These are phyloP conservation scores for Charaxes varanes DNA, from an alignment of 1,140 invertebrate species.

Conservation along the genomic window DNA sequence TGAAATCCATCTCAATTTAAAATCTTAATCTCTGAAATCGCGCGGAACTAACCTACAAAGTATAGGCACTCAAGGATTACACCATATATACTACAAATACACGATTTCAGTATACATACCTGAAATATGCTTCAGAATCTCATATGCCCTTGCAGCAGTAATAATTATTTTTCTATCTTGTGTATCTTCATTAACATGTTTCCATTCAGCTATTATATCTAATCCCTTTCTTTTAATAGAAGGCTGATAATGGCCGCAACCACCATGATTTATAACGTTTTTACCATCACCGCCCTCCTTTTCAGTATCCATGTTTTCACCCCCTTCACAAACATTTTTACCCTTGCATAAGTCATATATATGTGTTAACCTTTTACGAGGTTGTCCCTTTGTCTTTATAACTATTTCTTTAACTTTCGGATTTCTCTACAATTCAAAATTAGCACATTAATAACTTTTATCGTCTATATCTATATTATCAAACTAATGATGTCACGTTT, in stretches of 20 bases:
- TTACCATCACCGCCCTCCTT: conserved; percentile 83
- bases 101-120: conserved; percentile 58
- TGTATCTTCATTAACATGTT: conserved; percentile 97
- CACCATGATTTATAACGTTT: conserved; percentile 89
- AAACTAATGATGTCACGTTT: too few relatives aligned
- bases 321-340: conserved; percentile 98
- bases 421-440: conserved; percentile 79
- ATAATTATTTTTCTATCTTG: conserved; percentile 96
- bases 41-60: too few relatives aligned
- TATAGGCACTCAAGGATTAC: too few relatives aligned
- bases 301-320: conserved; percentile 95
- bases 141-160: conserved; percentile 95
- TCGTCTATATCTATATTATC: too few relatives aligned
- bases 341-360: conserved; percentile 99
- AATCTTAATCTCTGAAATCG: too few relatives aligned
- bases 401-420: conserved; percentile 98
- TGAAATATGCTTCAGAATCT: conserved; percentile 97
- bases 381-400: conserved; percentile 97
- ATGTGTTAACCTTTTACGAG: conserved; percentile 93
- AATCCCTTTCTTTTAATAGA: conserved; percentile 92
- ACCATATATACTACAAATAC: too few relatives aligned
- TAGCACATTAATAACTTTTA: too few relatives aligned
- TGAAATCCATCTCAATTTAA: too few relatives aligned
- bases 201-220: conserved; percentile 97
- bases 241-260: conserved; percentile 98